Evolutionary conservation across 2,888 invertebrate species (phyloP), one percentile per base, ranked within the genome.

Genomic region (Cephus pulcher): DNA sequence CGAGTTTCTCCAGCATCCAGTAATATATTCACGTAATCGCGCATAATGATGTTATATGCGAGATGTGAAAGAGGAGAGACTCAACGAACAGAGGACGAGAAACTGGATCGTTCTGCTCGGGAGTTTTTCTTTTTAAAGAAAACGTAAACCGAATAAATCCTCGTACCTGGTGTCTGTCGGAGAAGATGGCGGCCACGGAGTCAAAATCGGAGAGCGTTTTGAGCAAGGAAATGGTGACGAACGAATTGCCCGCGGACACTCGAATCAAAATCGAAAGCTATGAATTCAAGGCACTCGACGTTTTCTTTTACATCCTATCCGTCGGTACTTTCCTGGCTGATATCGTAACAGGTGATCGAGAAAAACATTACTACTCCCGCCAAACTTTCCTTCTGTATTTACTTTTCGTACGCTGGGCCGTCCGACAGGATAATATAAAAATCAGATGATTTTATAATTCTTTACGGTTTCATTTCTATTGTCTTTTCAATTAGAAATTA

Each of bases 321-420:
- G 91, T 94, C 84, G 92, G 93, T 81, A 93, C 94, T 77, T 94
- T 94, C 88, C 90, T 94, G 84, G 93, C 93, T 78, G 94, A 94
- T 91, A 90, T 94, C 81, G 93, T 93, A 78, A 94, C 94, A 92
- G 94, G 94, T 94, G 88, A 87, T 90, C 88, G 81, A 83, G 78
- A 85, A 83, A 81, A n/a, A 74, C 69, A 30, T 34, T 12, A 34
- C 56, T 68, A 40, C 73, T 73, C 34, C 80, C 81, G 78, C 82
- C 82, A 75, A 79, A 77, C 78, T 75, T 56, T 77, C 73, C 76
- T 40, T 73, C n/a, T 71, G 75, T 76, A 76, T 56, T 56, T 69
- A 71, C 75, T 70, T 70, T 34, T 68, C 34, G 69, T 34, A 33
- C 34, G 33, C 34, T 40, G 56, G 70, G 32, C 12, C 56, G 75